Evolutionary conservation across 2,888 invertebrate genomes (phyloP), one percentile per base, ranked within the genome.

Genomic region (Carpatolechia fugitivella): DNA sequence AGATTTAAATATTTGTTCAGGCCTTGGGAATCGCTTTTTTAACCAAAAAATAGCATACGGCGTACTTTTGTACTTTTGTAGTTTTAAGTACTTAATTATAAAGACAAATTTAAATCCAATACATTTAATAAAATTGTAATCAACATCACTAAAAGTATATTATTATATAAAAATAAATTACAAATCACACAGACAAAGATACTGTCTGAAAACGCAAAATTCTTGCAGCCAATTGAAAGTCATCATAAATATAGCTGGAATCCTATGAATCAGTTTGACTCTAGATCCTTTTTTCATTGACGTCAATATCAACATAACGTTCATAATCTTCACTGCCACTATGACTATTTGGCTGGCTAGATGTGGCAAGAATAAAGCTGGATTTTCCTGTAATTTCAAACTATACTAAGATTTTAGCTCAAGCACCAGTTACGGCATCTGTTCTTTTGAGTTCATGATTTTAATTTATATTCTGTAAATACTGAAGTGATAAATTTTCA

Each of bases 171-270:
- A 4, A 38, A 14, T 14, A 16, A 11, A 33, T 77, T 57, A 85
- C 59, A 86, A 72, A 63, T 86, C 85, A 65, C 85, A 85, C 56
- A 85, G 67, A 60, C 83, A 85, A 24, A 86, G 60, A 59, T 66
- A 73, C 59, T 79, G 70, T 52, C 80, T 68, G 56, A 86, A 86
- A 3, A 82, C 85, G 61, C 86, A 86, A 61, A 86, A 85, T 58
- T 83, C 86, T 69, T 86, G 86, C 3, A 78, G 62, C 82, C 82
- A 85, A 60, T 84, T 85, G 56, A 86, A 86, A 4, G 65, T 57
- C 76, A 85, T 76, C 29, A 86, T 35, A 3, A 73, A 16, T 5
- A 86, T 69, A 0, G 74, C 67, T 0, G 71, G 69, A 1, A 81
- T 29, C 54, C 73, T 79, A 48, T 76, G 65, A 29, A 59, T 61